Evolutionary conservation across 2,797 vertebrate species (phyloP).

Genomic region (Amphiprion clarkii): DNA sequence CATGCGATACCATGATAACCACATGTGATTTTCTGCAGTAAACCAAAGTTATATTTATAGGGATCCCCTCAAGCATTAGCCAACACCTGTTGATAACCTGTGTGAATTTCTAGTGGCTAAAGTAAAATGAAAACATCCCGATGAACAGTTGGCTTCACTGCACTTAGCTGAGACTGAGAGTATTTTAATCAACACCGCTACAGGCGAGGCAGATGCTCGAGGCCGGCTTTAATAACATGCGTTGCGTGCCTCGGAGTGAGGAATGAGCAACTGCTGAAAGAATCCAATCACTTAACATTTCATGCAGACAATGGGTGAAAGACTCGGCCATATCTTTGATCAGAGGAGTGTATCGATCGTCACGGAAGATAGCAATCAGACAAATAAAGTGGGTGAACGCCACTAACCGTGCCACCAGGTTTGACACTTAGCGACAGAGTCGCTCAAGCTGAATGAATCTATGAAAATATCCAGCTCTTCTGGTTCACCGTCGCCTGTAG

Average conservation of each 20-base stretch:
- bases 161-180: neutral
- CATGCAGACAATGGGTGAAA: slow-evolving; percentile 30
- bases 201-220: neutral
- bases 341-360: slow-evolving; percentile 42
- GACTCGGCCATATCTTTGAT: slow-evolving; percentile 51
- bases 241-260: slow-evolving; percentile 40
- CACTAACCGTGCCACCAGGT: slow-evolving; percentile 16
- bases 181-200: neutral
- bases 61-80: slow-evolving; percentile 29
- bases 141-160: neutral
- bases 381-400: slow-evolving; percentile 51
- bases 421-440: slow-evolving; percentile 44
- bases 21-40: slow-evolving; percentile 3
- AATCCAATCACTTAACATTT: slow-evolving; percentile 61
- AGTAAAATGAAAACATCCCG: neutral
- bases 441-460: slow-evolving; percentile 50
- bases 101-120: neutral
- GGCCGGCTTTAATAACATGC: slow-evolving; percentile 7
- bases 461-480: slow-evolving; percentile 71
- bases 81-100: slow-evolving; percentile 33
- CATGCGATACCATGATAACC: slow-evolving; percentile 5
- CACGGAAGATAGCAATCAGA: slow-evolving; percentile 46
- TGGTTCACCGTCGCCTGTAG: slow-evolving; percentile 42
- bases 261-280: slow-evolving; percentile 47
- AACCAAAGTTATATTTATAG: slow-evolving; percentile 12